phyloP scores from a whole-genome alignment of 2,113 vertebrate species.

The Colistium nudipinnis region DNA sequence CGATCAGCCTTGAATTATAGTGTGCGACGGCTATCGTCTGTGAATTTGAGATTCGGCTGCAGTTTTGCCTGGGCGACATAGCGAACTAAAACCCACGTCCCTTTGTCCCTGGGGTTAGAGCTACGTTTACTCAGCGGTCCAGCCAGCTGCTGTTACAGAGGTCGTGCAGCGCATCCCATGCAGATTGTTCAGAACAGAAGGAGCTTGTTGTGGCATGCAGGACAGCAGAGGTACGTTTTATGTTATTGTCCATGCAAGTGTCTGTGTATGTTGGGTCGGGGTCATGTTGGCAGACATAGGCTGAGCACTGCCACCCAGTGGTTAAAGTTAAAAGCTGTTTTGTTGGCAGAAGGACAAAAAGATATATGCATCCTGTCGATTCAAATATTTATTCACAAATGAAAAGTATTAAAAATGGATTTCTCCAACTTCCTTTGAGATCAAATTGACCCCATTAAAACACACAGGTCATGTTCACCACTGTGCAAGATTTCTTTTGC shows the following conservation, averaged over 20 bases:
- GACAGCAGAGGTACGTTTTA: slow-evolving; percentile 4
- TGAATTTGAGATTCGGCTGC: too few relatives aligned
- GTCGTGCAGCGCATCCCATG: neutral
- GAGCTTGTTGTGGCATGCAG: neutral
- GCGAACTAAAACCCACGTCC: slow-evolving; percentile 32
- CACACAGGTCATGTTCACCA: neutral
- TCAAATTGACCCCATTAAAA: neutral
- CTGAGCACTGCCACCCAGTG: slow-evolving; percentile 62
- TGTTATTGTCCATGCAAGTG: slow-evolving; percentile 6
- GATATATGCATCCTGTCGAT: neutral
- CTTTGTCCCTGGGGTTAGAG: slow-evolving; percentile 38
- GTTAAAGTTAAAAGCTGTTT: neutral
- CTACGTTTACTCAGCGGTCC: slow-evolving; percentile 46
- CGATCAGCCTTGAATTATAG: too few relatives aligned
- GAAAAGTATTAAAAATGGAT: slow-evolving; percentile 40
- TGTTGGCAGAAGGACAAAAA: neutral
- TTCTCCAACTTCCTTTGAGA: slow-evolving; percentile 19
- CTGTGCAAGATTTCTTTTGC: slow-evolving; percentile 5
- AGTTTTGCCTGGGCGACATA: too few relatives aligned
- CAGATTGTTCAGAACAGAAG: neutral
- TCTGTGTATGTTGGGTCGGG: neutral
- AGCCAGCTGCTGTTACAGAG: slow-evolving; percentile 20
- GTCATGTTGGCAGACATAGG: neutral
- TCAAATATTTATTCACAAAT: slow-evolving; percentile 49
- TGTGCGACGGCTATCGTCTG: too few relatives aligned